Conservation (phyloP, 2,797 vertebrate genomes). For the Stomatorhinus walkeri region DNA sequence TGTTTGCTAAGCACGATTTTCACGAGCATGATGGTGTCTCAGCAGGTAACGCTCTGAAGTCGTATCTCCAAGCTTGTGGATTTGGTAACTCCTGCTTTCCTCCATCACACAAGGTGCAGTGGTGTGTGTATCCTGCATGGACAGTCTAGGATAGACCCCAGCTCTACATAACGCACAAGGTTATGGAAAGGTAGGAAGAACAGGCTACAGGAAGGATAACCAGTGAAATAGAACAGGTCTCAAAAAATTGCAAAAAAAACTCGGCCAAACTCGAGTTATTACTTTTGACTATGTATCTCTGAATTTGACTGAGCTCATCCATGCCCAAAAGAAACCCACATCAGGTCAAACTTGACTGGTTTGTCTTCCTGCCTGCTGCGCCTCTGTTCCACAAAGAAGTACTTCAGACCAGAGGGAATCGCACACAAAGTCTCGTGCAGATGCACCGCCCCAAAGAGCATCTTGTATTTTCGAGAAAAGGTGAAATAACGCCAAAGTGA, state of each 20-base stretch:
- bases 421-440: not conserved
- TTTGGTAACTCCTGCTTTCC: not conserved
- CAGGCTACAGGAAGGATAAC: not conserved
- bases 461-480: not conserved
- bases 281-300: not conserved
- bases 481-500: not conserved
- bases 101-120: not conserved
- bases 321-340: not conserved
- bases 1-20: constrained; percentile 6
- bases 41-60: not conserved
- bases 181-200: not conserved
- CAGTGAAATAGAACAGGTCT: not conserved
- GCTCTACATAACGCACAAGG: not conserved
- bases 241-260: not conserved
- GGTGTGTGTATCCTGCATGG: not conserved
- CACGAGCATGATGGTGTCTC: not conserved
- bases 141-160: not conserved
- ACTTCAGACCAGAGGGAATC: not conserved
- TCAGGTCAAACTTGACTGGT: not conserved
- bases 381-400: not conserved
- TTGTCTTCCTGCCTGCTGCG: not conserved
- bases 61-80: not conserved
- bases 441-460: not conserved
- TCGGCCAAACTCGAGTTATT: not conserved
- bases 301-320: not conserved